Evolutionary conservation across 1,140 invertebrate genomes (phyloP).

Genomic region (Nephila pilipes): DNA sequence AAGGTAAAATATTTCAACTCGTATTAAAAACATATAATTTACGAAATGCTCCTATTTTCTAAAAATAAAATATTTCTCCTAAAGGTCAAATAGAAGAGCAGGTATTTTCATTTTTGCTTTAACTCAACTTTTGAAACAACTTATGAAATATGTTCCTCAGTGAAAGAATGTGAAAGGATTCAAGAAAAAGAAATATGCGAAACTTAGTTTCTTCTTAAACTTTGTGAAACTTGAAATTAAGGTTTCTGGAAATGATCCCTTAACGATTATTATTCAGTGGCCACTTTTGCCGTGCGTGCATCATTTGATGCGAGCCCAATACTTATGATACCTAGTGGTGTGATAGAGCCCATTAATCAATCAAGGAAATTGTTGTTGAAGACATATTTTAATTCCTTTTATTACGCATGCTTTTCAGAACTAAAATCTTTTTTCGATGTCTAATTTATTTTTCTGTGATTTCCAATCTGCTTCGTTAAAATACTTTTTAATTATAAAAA

Average conservation of each 20-base stretch:
- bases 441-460: background rate
- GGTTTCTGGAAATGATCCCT: background rate
- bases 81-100: too few species aligned
- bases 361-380: background rate
- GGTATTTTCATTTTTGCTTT: background rate
- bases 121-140: background rate
- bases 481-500: background rate
- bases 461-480: background rate
- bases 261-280: background rate
- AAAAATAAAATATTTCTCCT: background rate
- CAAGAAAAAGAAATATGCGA: background rate
- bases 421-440: background rate
- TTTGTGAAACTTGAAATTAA: background rate
- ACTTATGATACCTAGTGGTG: background rate
- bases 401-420: background rate
- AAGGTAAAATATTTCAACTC: too few species aligned
- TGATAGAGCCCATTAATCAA: background rate
- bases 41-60: too few species aligned
- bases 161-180: background rate
- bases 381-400: background rate
- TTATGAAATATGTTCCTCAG: background rate
- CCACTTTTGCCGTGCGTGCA: background rate
- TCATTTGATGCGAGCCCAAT: background rate
- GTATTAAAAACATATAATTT: too few species aligned
- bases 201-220: background rate